A percentile compares a stretch with the other conserved stretches of the same genome.
phyloP scores from a whole-genome alignment of 2,888 invertebrate species.

The Elmis aenea region DNA sequence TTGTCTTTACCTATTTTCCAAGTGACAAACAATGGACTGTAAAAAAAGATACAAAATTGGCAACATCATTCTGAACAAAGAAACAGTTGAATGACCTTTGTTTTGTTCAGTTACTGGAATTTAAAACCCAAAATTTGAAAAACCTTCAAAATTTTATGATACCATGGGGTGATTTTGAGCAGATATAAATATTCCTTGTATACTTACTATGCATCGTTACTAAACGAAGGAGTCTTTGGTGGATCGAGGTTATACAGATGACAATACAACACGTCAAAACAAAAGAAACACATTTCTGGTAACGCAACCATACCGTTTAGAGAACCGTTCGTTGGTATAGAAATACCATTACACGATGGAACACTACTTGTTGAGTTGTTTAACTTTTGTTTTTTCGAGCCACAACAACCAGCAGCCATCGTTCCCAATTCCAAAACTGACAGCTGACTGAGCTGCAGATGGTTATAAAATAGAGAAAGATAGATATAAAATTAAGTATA shows the following conservation, averaged over 20 bases:
- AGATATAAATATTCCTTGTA: constrained; percentile 5
- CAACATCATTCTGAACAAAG: constrained; percentile 25
- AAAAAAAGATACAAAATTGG: constrained; percentile 25
- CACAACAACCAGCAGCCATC: constrained; percentile 90
- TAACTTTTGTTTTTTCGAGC: constrained; percentile 87
- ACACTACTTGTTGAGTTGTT: constrained; percentile 54
- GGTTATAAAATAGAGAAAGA: constrained; percentile 19
- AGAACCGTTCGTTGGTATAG: constrained; percentile 40
- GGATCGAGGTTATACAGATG: constrained; percentile 90
- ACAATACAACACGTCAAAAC: constrained; percentile 96
- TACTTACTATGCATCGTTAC: constrained; percentile 93
- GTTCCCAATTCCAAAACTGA: constrained; percentile 30
- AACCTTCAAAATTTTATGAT: too few species aligned
- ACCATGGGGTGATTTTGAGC: too few species aligned
- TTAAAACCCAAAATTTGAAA: too few species aligned
- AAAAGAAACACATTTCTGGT: constrained; percentile 97
- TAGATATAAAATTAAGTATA: too few species aligned
- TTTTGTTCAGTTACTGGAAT: too few species aligned
- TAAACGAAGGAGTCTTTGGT: constrained; percentile 86
- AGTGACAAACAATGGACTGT: constrained; percentile 95
- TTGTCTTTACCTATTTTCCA: constrained; percentile 98
- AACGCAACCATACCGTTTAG: constrained; percentile 64
- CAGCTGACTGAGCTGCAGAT: constrained; percentile 33
- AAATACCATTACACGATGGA: constrained; percentile 41
- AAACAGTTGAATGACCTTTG: constrained; percentile 38